Conservation (phyloP, 2,888 invertebrate genomes). For the Pharmacophagus antenor region DNA sequence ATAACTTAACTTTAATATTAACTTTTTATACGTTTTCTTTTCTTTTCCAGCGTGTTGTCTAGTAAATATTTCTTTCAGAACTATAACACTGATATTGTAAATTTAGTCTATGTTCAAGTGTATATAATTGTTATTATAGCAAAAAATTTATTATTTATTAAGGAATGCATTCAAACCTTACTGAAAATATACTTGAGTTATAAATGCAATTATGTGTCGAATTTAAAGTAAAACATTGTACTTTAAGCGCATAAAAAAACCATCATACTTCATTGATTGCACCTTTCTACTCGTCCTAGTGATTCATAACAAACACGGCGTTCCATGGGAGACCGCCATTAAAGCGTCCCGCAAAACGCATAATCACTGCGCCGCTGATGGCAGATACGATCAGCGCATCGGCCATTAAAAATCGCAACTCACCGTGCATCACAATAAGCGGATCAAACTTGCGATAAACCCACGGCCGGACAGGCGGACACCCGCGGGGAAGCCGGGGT, state of each 20-base stretch:
- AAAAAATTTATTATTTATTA: too few species aligned
- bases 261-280: background rate
- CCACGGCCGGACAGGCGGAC: slow-evolving; percentile 26
- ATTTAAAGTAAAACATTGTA: slow-evolving; percentile 1
- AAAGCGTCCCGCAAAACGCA: slow-evolving; percentile 54
- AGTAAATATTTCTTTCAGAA: too few species aligned
- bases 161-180: too few species aligned
- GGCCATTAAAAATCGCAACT: slow-evolving; percentile 50
- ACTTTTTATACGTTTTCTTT: too few species aligned
- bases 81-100: too few species aligned
- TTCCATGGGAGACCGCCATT: slow-evolving; percentile 33
- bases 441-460: slow-evolving; percentile 32
- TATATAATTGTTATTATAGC: too few species aligned
- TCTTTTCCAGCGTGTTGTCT: too few species aligned
- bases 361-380: slow-evolving; percentile 53
- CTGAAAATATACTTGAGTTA: background rate
- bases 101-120: too few species aligned
- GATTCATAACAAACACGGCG: slow-evolving; percentile 30
- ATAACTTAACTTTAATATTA: too few species aligned
- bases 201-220: background rate
- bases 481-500: slow-evolving; percentile 29
- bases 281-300: slow-evolving; percentile 18
- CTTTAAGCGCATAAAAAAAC: background rate
- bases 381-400: slow-evolving; percentile 60
- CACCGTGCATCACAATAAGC: slow-evolving; percentile 46